Conservation (phyloP, 2,113 vertebrate genomes). For the Notarius quadriscutis region DNA sequence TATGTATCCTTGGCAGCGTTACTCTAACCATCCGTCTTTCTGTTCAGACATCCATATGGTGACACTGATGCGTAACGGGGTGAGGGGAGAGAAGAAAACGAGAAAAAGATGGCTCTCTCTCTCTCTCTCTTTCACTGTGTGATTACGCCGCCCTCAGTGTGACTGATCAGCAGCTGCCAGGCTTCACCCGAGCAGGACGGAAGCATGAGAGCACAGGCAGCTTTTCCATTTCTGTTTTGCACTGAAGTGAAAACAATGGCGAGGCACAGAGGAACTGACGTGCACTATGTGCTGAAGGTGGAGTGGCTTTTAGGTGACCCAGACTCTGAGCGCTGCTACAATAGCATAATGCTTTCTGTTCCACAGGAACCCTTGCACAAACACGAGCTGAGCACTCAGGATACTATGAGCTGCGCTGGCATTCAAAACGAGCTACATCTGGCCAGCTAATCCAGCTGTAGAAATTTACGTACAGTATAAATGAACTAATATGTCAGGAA, state of each 20-base stretch:
- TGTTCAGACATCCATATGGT: conserved; percentile 27
- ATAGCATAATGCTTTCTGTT: not conserved
- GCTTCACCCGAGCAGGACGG: conserved; percentile 3
- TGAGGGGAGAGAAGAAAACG: not conserved
- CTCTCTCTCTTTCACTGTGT: conserved; percentile 51
- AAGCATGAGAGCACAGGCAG: conserved; percentile 30
- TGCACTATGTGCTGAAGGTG: not conserved
- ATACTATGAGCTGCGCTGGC: not conserved
- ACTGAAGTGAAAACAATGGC: not conserved
- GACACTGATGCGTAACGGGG: not conserved
- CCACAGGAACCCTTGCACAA: not conserved
- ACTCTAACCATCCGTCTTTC: conserved; percentile 44
- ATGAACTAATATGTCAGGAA: not conserved
- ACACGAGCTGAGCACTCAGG: conserved; percentile 6
- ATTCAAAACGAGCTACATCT: not conserved
- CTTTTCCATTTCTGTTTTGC: not conserved
- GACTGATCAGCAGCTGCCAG: conserved; percentile 43
- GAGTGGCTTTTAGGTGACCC: conserved; percentile 8
- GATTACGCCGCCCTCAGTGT: conserved; percentile 51
- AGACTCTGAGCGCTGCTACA: not conserved
- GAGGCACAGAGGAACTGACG: conserved; percentile 8
- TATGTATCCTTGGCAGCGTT: conserved; percentile 44
- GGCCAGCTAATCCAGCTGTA: not conserved
- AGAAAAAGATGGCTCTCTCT: conserved; percentile 40
- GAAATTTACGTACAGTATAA: not conserved